Evolutionary conservation across 30 jellyfish, hydroid and myxozoan genomes (phyloP), one percentile per base, ranked within the genome.

Genomic region (Pseudorhiza aurosa): DNA sequence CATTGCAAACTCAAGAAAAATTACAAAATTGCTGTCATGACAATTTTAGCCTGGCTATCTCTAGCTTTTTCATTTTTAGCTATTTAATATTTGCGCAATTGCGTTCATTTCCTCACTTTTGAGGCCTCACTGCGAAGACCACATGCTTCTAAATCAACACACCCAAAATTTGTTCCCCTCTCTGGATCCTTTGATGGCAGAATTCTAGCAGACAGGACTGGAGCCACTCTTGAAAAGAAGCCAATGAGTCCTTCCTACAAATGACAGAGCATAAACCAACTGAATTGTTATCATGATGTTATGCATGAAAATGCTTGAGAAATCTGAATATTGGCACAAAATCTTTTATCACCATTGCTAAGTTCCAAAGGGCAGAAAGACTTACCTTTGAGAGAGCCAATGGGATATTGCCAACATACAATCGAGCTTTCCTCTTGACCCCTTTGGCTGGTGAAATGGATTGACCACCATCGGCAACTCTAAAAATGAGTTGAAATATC

Each of bases 391-490:
- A 67, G 17, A 92, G 44, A 1, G 96, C 45, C 59, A 85, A 57
- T 5, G 98, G 98, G n/a, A 92, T 79, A 60, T 92, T 92, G 21
- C 85, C 78, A 45, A 92, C 64, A 49, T 77, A 77, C 33, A 92
- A 74, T 55, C 45, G 72, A 18, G 85, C 89, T 21, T 58, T 87
- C 21, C 65, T 59, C 25, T 45, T 53, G 0, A 68, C 96, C 24
- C 84, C 88, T 81, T 79, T 85, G 15, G 96, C 43, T 0, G 97
- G 97, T 17, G 96, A 85, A 8, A 78, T 70, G 40, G 35, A 53
- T 18, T 53, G 6, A n/a, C 10, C 22, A 26, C 22, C 15, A 8
- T 8, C 5, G 19, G n/a, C 62, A 7, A 47, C 15, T 8, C n/a
- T 6, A 47, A 47, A 47, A 8, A 47, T 47, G 22, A 47, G 62